phyloP scores from a whole-genome alignment of 1,140 invertebrate species.

The Melanaphis sacchari region DNA sequence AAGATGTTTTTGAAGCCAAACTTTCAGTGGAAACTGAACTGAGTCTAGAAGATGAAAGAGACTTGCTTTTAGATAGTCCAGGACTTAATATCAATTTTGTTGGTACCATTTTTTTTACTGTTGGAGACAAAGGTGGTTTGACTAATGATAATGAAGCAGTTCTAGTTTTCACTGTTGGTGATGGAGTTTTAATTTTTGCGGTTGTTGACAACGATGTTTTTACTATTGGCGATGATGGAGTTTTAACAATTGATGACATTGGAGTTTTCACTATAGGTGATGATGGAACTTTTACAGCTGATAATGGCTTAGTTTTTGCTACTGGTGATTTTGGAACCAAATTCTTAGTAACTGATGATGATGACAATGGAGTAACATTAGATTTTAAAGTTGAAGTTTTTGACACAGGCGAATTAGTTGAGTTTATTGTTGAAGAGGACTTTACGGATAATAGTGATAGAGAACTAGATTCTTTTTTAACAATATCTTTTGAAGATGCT shows the following conservation, averaged over 20 bases:
- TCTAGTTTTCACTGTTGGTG: neutral
- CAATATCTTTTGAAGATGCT: constrained; percentile 1
- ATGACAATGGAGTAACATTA: neutral
- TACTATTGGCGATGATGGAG: neutral
- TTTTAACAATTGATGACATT: neutral
- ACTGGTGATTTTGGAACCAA: constrained; percentile 3
- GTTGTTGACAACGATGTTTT: neutral
- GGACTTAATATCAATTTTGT: constrained; percentile 30
- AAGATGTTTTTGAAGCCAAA: constrained; percentile 5
- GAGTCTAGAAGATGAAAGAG: constrained; percentile 38
- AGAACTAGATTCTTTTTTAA: constrained; percentile 38
- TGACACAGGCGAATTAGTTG: neutral
- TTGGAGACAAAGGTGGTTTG: neutral
- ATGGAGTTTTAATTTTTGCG: neutral
- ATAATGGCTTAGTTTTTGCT: neutral
- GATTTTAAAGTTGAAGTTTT: neutral
- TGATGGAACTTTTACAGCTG: neutral
- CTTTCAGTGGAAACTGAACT: constrained; percentile 42
- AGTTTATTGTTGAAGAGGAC: constrained; percentile 18
- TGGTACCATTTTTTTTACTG: neutral
- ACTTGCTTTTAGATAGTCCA: constrained; percentile 4
- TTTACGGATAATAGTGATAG: neutral
- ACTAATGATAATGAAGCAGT: neutral
- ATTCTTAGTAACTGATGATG: neutral
- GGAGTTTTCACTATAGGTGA: neutral